Percentiles rank a stretch among this genome's conserved stretches.
Evolutionary conservation across 2,113 vertebrate species (phyloP).

Genomic region (Callipepla californica): DNA sequence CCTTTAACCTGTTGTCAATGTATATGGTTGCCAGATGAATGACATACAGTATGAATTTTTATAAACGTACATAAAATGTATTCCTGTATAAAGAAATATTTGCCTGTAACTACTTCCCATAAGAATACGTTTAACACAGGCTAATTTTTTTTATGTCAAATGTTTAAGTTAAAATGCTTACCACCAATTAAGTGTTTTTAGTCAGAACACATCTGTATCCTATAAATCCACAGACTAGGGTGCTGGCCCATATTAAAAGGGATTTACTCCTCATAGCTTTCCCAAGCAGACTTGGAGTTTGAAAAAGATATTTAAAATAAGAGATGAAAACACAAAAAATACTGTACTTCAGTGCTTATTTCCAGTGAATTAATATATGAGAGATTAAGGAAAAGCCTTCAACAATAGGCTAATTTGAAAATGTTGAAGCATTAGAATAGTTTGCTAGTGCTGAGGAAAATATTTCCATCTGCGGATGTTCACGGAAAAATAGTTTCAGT

Average conservation of each 20-base stretch:
- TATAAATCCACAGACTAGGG: background rate
- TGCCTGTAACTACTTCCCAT: background rate
- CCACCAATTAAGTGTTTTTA: background rate
- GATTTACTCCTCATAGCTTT: constrained; percentile 46
- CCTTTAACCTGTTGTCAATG: background rate
- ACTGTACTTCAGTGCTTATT: background rate
- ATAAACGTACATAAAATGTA: background rate
- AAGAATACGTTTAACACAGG: background rate
- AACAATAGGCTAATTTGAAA: background rate
- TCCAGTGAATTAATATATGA: background rate
- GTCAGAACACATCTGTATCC: constrained; percentile 28
- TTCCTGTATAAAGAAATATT: background rate
- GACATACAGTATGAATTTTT: background rate
- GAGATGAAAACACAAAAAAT: background rate
- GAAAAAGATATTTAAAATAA: background rate
- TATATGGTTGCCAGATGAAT: background rate
- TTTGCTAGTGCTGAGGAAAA: background rate
- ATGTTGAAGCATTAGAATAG: background rate
- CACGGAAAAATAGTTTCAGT: background rate
- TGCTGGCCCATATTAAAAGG: background rate
- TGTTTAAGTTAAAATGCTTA: background rate
- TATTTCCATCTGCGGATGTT: background rate
- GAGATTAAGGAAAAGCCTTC: background rate
- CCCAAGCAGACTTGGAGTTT: background rate
- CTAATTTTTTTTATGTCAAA: background rate